Evolutionary conservation across 1,140 invertebrate species (phyloP).

Genomic region (Brachionus koreanus): DNA sequence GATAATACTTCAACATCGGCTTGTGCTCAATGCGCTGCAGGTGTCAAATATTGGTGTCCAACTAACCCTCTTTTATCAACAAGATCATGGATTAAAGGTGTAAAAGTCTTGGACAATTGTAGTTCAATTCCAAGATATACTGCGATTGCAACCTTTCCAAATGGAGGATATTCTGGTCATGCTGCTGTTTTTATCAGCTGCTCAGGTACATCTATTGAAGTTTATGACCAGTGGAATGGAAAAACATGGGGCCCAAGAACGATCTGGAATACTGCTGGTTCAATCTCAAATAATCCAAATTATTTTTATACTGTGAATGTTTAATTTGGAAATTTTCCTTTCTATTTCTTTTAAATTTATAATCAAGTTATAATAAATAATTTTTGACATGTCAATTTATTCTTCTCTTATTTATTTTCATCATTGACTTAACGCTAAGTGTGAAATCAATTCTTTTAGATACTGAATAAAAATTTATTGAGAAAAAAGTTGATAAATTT

Average conservation of each 20-base stretch:
- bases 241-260: neutral
- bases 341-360: neutral
- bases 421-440: too few relatives aligned
- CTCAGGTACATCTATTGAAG: neutral
- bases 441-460: too few relatives aligned
- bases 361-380: too few relatives aligned
- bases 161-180: conserved; percentile 14
- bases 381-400: too few relatives aligned
- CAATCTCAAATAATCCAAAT: conserved; percentile 9
- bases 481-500: too few relatives aligned
- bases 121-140: neutral
- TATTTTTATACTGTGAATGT: neutral
- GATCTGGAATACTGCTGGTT: neutral
- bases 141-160: conserved; percentile 29
- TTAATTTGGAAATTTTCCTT: neutral
- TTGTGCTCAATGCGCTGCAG: conserved; percentile 20
- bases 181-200: conserved; percentile 27
- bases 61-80: conserved; percentile 3
- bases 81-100: conserved; percentile 23
- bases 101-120: neutral
- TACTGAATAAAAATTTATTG: too few relatives aligned
- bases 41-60: conserved; percentile 25
- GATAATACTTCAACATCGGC: conserved; percentile 1
- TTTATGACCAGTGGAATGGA: neutral
- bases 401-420: too few relatives aligned